Evolutionary conservation across 2,113 vertebrate genomes (phyloP).

Genomic region (Cephalopholis sonnerati): DNA sequence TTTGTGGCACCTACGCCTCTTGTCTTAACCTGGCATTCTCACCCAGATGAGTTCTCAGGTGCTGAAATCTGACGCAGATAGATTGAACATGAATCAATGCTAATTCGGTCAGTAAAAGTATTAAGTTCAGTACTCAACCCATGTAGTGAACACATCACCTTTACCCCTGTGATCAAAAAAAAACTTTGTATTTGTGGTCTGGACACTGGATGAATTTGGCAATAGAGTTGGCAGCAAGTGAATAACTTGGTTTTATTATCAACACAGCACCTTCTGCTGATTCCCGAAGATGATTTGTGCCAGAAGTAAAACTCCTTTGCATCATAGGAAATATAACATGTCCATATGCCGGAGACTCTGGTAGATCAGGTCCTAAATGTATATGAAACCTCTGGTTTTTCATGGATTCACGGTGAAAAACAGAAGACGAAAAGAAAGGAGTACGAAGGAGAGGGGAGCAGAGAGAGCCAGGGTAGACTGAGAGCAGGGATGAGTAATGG

Average conservation of each 20-base stretch:
- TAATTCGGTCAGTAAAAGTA: too few relatives aligned
- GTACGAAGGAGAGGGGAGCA: neutral
- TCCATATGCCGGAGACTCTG: neutral
- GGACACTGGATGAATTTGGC: neutral
- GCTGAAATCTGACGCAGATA: too few relatives aligned
- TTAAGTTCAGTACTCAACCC: too few relatives aligned
- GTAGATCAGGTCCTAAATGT: neutral
- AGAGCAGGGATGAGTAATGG: slow-evolving; percentile 47
- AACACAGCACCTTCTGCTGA: neutral
- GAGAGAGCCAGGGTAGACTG: slow-evolving; percentile 2
- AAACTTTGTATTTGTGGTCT: neutral
- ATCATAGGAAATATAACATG: neutral
- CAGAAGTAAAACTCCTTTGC: neutral
- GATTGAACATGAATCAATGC: too few relatives aligned
- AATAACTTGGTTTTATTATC: slow-evolving; percentile 17
- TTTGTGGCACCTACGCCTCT: too few relatives aligned
- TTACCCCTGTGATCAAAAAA: neutral
- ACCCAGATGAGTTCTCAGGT: too few relatives aligned
- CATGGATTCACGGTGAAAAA: neutral
- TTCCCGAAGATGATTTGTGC: neutral
- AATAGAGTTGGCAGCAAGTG: neutral
- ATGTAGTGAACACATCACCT: neutral
- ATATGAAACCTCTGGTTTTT: slow-evolving; percentile 5
- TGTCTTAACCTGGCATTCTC: too few relatives aligned
- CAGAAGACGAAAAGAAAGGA: neutral